Evolutionary conservation across 37 sponge, comb jelly and placozoan genomes (phyloP), one percentile per base, ranked within the genome.

Genomic region (Ianthella basta): DNA sequence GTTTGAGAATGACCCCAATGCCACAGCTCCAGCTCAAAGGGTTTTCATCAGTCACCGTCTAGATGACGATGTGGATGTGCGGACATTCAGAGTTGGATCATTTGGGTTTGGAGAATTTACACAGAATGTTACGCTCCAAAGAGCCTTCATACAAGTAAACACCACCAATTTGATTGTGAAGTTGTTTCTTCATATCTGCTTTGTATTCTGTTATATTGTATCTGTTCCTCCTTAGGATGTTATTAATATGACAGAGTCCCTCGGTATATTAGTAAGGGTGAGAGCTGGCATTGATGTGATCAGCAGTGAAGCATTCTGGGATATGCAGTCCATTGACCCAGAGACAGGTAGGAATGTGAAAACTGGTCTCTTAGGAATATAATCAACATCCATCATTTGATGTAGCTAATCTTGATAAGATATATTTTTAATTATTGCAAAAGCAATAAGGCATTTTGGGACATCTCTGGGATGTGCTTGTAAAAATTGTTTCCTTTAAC

Each of bases 1-100:
- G 15, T 85, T 85, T 61, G 86, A 85, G 35, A 85, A 77, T 39
- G 63, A 85, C 33, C 64, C 78, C 15, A 85, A 85, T 85, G 86
- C 86, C 16, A 75, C 86, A 44, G 79, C 79, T 60, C 86, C 86
- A 16, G 86, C 79, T 21, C 86, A 85, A 50, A 75, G 86, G 33
- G 79, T 85, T 16, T 53, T 61, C 15, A 85, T 85, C 23, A 34
- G 0, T 0, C 64, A 85, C 68, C 24, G 20, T 36, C 78, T 85
- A 21, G 86, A 85, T 60, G 50, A 36, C 60, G 79, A 75, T 39
- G 25, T 85, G 27, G 86, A 85, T 53, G 23, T 61, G 20, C 29
- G 86, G 44, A 38, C 86, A 35, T 85, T 85, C 50, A 21, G 78
- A 37, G 24, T 85, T 13, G 79, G 79, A 63, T 37, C 61, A 10